phyloP scores from a whole-genome alignment of 2,888 invertebrate genomes.

The Parochlus steinenii region DNA sequence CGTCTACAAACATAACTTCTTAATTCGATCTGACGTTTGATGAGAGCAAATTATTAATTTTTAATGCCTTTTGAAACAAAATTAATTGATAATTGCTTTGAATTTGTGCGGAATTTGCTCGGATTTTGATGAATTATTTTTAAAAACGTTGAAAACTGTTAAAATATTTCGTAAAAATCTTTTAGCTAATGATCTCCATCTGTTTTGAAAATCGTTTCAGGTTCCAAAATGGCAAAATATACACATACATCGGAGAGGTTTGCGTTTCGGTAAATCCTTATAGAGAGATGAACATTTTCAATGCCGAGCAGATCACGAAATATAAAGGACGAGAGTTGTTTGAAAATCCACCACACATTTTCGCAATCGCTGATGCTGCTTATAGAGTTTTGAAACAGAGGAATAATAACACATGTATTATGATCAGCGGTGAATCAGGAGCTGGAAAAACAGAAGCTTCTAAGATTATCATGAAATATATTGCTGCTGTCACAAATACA shows the following conservation, averaged over 20 bases:
- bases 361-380: slow-evolving; percentile 94
- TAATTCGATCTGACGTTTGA: too few species aligned
- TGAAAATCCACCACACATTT: slow-evolving; percentile 92
- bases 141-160: too few species aligned
- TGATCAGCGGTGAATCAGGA: slow-evolving; percentile 96
- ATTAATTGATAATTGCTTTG: too few species aligned
- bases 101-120: too few species aligned
- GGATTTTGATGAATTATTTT: too few species aligned
- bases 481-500: slow-evolving; percentile 91
- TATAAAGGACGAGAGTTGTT: slow-evolving; percentile 93
- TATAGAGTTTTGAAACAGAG: slow-evolving; percentile 85
- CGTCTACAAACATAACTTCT: too few species aligned
- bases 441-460: slow-evolving; percentile 98
- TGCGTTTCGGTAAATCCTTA: slow-evolving; percentile 97
- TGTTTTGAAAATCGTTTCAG: slow-evolving; percentile 44
- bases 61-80: too few species aligned
- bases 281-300: slow-evolving; percentile 82
- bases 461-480: slow-evolving; percentile 97
- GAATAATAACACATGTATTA: slow-evolving; percentile 88
- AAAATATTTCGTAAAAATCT: too few species aligned
- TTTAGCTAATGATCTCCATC: too few species aligned
- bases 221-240: slow-evolving; percentile 79
- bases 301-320: slow-evolving; percentile 64
- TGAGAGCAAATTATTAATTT: too few species aligned
- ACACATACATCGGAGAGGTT: slow-evolving; percentile 98